Evolutionary conservation across 2,113 vertebrate species (phyloP).

Genomic region (Isichthys henryi): DNA sequence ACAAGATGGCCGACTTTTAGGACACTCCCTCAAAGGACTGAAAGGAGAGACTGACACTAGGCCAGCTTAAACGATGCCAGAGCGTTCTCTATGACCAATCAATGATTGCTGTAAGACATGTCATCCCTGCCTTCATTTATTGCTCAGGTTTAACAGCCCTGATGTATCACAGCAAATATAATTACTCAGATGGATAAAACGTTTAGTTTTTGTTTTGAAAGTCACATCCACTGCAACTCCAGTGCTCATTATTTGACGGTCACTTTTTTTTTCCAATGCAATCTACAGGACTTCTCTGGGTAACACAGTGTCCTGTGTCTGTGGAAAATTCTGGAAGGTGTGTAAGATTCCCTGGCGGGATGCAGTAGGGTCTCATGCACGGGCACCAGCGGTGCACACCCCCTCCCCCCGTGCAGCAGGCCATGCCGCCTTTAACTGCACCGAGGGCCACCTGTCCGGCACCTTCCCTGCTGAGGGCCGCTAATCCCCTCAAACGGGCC

Average conservation of each 20-base stretch:
- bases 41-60: neutral
- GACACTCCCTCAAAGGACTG: neutral
- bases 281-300: neutral
- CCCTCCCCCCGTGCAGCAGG: neutral
- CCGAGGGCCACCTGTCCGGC: slow-evolving; percentile 10
- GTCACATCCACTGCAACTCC: neutral
- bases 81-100: neutral
- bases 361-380: neutral
- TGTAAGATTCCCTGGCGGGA: neutral
- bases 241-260: neutral
- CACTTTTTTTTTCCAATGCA: neutral
- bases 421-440: neutral
- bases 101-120: neutral
- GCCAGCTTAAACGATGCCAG: neutral
- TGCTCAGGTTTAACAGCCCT: neutral
- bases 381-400: neutral
- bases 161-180: too few species aligned
- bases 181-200: neutral
- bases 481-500: slow-evolving; percentile 34
- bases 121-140: neutral
- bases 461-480: slow-evolving; percentile 23
- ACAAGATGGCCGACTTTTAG: neutral
- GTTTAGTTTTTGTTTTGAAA: neutral
- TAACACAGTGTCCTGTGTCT: neutral
- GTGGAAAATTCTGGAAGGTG: neutral